Conservation (phyloP, 2,888 invertebrate genomes). For the Pachliopta kotzebuea region DNA sequence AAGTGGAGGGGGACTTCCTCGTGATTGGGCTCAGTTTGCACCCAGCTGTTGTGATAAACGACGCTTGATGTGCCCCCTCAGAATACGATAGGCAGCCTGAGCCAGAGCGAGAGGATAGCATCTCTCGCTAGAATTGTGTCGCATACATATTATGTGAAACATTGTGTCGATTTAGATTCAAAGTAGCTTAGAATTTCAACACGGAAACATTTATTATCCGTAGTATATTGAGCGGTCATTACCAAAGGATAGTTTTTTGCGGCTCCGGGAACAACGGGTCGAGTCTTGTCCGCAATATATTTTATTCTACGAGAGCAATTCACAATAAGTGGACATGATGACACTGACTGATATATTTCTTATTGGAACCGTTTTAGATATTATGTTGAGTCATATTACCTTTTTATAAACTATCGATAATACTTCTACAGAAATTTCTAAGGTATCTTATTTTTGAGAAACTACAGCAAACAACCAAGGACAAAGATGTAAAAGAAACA, state of each 20-base stretch:
- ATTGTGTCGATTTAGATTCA: not conserved
- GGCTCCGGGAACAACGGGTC: slow-evolving; percentile 33
- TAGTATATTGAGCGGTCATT: slow-evolving; percentile 28
- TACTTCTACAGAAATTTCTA: not conserved
- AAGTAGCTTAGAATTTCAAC: slow-evolving; percentile 11
- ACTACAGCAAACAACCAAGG: no score
- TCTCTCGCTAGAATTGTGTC: no score
- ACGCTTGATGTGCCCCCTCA: no score
- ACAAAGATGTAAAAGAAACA: no score
- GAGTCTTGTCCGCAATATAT: slow-evolving; percentile 56
- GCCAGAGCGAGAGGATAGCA: no score
- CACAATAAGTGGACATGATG: slow-evolving; percentile 66
- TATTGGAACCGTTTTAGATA: slow-evolving; percentile 27
- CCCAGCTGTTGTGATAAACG: no score
- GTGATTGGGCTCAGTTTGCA: no score
- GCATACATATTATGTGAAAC: no score
- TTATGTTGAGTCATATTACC: slow-evolving; percentile 14
- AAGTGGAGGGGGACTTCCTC: no score
- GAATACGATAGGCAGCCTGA: no score
- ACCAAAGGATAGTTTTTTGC: slow-evolving; percentile 32
- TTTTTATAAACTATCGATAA: not conserved
- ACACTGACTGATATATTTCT: slow-evolving; percentile 44
- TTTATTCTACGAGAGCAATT: slow-evolving; percentile 59
- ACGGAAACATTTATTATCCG: slow-evolving; percentile 24
- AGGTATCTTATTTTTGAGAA: not conserved